A percentile compares a stretch with the other conserved stretches of the same genome.
Evolutionary conservation across 37 sponge, comb jelly and placozoan species (phyloP).

Genomic region (Halisarca cf. caerulea): DNA sequence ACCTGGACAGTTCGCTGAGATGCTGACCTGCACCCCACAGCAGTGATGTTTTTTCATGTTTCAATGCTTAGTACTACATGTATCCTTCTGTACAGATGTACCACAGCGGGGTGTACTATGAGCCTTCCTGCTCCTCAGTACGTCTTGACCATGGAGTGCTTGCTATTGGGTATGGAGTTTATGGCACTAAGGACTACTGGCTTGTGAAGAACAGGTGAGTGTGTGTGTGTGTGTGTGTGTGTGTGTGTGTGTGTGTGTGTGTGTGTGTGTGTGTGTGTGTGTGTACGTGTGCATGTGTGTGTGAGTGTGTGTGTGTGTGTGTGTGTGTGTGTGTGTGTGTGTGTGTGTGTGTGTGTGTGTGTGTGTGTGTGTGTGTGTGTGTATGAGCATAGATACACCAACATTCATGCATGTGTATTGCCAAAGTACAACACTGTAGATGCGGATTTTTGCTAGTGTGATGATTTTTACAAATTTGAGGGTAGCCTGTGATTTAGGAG

Average conservation of each 20-base stretch:
- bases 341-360: conserved; percentile 21
- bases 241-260: conserved; percentile 16
- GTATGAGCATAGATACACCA: no score
- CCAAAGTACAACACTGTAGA: no score
- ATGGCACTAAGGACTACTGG: conserved; percentile 64
- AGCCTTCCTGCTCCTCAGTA: conserved; percentile 70
- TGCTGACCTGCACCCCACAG: no score
- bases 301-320: not conserved
- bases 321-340: conserved; percentile 25
- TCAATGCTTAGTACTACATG: no score
- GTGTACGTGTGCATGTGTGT: not conserved
- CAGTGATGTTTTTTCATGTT: no score
- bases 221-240: conserved; percentile 16
- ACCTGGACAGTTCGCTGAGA: no score
- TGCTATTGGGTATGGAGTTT: conserved; percentile 86
- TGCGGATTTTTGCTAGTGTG: no score
- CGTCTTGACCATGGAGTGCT: conserved; percentile 92
- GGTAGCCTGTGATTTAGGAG: no score
- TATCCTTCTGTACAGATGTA: conserved; percentile 50
- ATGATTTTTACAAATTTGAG: no score
- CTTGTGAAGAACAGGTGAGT: conserved; percentile 87
- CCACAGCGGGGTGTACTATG: conserved; percentile 83
- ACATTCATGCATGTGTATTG: no score
- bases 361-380: not conserved
- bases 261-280: conserved; percentile 26